A percentile compares a stretch with the other conserved stretches of the same genome.
These are phyloP conservation scores for Neoarius graeffei DNA, from an alignment of 2,113 vertebrate genomes.

Conservation along the genomic window DNA sequence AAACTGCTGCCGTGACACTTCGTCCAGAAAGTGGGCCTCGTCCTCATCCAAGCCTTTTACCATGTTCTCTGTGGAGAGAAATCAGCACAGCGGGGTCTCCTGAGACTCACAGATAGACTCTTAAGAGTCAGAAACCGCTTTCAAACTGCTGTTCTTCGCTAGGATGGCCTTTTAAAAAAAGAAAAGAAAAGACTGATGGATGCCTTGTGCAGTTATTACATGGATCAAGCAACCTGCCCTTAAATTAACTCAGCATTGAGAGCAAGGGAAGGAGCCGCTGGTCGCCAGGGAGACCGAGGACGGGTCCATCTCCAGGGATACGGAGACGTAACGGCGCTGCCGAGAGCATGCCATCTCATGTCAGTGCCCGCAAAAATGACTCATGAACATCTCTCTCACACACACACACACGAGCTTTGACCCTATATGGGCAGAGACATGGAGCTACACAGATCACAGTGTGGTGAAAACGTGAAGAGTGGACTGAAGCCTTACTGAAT, in stretches of 20 bases:
- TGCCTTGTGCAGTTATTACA: slow-evolving; percentile 9
- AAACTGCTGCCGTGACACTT: slow-evolving; percentile 93
- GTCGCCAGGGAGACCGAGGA: slow-evolving; percentile 56
- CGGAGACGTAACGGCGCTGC: slow-evolving; percentile 41
- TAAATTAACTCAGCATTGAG: slow-evolving; percentile 35
- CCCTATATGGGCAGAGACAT: slow-evolving; percentile 29
- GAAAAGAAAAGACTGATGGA: background rate
- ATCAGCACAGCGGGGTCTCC: slow-evolving; percentile 58
- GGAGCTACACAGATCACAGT: background rate
- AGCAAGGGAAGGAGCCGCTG: slow-evolving; percentile 40
- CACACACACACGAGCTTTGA: slow-evolving; percentile 1
- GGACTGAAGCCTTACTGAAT: slow-evolving; percentile 84
- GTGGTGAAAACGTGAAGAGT: background rate
- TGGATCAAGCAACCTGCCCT: slow-evolving; percentile 39
- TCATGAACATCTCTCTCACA: background rate
- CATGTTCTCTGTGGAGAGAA: slow-evolving; percentile 88
- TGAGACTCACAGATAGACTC: slow-evolving; percentile 7
- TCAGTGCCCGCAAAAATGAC: slow-evolving; percentile 40
- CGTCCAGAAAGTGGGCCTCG: slow-evolving; percentile 92
- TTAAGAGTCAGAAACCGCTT: background rate
- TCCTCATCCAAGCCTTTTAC: slow-evolving; percentile 96
- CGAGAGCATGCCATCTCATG: slow-evolving; percentile 44
- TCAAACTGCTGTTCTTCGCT: background rate
- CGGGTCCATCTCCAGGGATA: slow-evolving; percentile 53
- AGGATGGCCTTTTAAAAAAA: background rate